phyloP scores from a whole-genome alignment of 2,797 vertebrate genomes.

The Danio jaintianensis region DNA sequence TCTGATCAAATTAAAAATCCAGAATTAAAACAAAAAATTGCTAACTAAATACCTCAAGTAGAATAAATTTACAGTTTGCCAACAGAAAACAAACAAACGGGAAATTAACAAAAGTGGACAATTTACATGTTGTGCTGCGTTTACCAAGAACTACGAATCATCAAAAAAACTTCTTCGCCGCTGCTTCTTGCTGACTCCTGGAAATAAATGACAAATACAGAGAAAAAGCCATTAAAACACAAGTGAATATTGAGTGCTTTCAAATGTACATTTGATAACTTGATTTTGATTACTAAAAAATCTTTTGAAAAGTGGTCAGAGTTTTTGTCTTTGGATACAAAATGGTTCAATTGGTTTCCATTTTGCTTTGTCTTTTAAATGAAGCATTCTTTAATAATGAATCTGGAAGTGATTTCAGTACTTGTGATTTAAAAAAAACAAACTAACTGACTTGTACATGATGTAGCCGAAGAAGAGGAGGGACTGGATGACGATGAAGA shows the following conservation, averaged over 20 bases:
- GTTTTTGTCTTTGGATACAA: background rate
- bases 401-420: background rate
- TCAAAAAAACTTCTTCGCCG: slow-evolving; percentile 99
- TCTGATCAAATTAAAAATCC: slow-evolving; percentile 75
- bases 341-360: background rate
- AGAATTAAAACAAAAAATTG: slow-evolving; percentile 65
- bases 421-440: background rate
- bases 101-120: slow-evolving; percentile 73
- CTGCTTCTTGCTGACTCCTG: slow-evolving; percentile 98
- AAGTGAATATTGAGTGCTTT: background rate
- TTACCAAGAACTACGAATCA: slow-evolving; percentile 72
- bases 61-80: slow-evolving; percentile 90
- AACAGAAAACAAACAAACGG: slow-evolving; percentile 68
- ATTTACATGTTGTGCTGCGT: slow-evolving; percentile 73
- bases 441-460: slow-evolving; percentile 89
- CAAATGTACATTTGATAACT: background rate
- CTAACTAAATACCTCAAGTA: slow-evolving; percentile 73
- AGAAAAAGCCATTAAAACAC: slow-evolving; percentile 33
- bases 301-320: background rate
- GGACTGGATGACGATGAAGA: slow-evolving; percentile 89
- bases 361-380: too few species aligned
- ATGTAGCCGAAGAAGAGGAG: slow-evolving; percentile 92
- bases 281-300: background rate
- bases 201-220: slow-evolving; percentile 31
- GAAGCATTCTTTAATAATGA: background rate